Evolutionary conservation across 2,888 invertebrate species (phyloP), one percentile per base, ranked within the genome.

Genomic region (Dasysyrphus tricinctus): DNA sequence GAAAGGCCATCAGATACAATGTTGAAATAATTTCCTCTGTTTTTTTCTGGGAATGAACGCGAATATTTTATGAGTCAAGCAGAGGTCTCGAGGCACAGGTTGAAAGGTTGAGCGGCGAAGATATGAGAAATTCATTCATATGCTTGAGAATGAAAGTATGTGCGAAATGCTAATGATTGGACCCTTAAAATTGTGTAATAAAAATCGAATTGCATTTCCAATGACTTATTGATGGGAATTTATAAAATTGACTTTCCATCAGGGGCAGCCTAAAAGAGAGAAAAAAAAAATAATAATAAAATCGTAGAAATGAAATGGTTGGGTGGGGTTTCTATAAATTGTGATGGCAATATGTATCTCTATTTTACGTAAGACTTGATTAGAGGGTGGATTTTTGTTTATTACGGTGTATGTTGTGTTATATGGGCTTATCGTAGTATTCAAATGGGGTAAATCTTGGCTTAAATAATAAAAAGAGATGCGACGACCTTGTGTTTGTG

Each of bases 161-260:
- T 80, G 63, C 34, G 59, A 74, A 61, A 61, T 61, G 24, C 51
- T 85, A 85, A 85, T 81, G 81, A 85, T 70, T 56, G 61, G 56
- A 77, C 47, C 77, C 85, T 81, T 74, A 85, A 85, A 85, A 78
- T 74, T 74, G 77, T 81, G 74, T 85, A 74, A 74, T 78, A 85
- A 85, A 85, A 81, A 78, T 74, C 74, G 85, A 85, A 85, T 85
- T 85, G 81, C 85, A 85, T 85, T 85, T 74, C 70, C 85, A 85
- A 85, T 81, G 85, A 81, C 77, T 81, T 85, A 81, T 85, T 81
- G 85, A 85, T 85, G 74, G 85, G 81, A 84, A 85, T 80, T 85
- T 85, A 85, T 85, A 80, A 76, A 47, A 81, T 76, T 74, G 81
- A 74, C 81, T 77, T 63, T 63, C 49, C 56, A 44, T 24, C 24